phyloP scores from a whole-genome alignment of 2,888 invertebrate genomes.

The Aporophyla nigra region DNA sequence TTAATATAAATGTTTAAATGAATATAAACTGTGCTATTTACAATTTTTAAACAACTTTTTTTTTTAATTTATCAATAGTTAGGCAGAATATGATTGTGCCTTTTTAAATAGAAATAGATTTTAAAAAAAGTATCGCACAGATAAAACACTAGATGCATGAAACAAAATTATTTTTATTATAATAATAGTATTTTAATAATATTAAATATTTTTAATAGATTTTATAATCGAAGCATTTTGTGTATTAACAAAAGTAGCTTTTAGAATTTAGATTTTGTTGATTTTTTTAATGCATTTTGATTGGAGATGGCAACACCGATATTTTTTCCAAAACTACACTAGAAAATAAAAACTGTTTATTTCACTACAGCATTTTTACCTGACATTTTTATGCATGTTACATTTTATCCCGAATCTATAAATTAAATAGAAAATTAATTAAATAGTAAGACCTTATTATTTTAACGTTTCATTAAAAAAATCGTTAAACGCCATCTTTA shows the following conservation, averaged over 20 bases:
- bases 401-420: not conserved
- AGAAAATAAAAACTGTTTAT: not conserved
- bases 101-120: not conserved
- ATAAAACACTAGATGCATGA: constrained; percentile 54
- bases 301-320: constrained; percentile 41
- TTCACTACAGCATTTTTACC: not conserved
- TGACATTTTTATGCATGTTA: not conserved
- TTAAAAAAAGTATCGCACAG: constrained; percentile 48
- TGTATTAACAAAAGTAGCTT: constrained; percentile 62
- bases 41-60: not conserved
- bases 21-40: constrained; percentile 46
- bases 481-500: constrained; percentile 17
- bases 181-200: constrained; percentile 54
- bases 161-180: constrained; percentile 46
- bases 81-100: constrained; percentile 44
- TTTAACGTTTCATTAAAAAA: not conserved
- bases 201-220: constrained; percentile 52
- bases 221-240: constrained; percentile 64
- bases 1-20: constrained; percentile 5
- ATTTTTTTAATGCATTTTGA: constrained; percentile 45
- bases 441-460: no score
- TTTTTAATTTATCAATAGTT: not conserved
- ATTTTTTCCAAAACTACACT: not conserved
- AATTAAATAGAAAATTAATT: not conserved
- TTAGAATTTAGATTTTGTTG: constrained; percentile 56